Evolutionary conservation across 2,888 invertebrate genomes (phyloP), one percentile per base, ranked within the genome.

Genomic region (Kuschelorhynchus macadamiae): DNA sequence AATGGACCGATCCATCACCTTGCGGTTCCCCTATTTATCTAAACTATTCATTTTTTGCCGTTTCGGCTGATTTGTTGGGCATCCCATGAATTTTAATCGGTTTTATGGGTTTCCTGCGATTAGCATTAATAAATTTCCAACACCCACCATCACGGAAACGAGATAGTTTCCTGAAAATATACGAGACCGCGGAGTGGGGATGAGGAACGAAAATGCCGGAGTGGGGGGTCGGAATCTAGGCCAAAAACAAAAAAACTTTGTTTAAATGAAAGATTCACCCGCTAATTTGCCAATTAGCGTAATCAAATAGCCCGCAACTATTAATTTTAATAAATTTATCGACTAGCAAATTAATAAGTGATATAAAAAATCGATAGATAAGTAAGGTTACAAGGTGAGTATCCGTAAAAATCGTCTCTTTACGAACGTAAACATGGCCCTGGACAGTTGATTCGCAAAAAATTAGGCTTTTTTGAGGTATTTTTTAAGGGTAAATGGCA

Each of bases 321-420:
- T 73, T 67, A 71, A 60, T 68, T 73, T 71, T 71, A 63, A 53
- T 39, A 39, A 25, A 44, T 61, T 75, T 72, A 75, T 74, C 74
- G 73, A 75, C 74, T 70, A 67, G 59, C 70, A 63, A 74, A 74
- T 62, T 63, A 70, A 64, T 52, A 63, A 17, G 47, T 33, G 41
- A 56, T 69, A 65, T 71, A 78, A 80, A 80, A 81, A 82, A 82
- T 83, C 83, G 78, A 83, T 83, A 82, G 71, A 75, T 81, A 82
- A 82, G 82, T 83, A 78, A 80, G 83, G 83, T 83, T 83, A 83
- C 80, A 80, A 77, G 74, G 76, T 75, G 74, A 75, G 73, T 71
- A 70, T 70, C 75, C 69, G 74, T 75, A 76, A 78, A 79, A 78
- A 78, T 73, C 69, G 61, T 67, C 72, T 53, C 65, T 52, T 36